Evolutionary conservation across 2,888 invertebrate species (phyloP), one percentile per base, ranked within the genome.

Genomic region (Drosophila birchii): DNA sequence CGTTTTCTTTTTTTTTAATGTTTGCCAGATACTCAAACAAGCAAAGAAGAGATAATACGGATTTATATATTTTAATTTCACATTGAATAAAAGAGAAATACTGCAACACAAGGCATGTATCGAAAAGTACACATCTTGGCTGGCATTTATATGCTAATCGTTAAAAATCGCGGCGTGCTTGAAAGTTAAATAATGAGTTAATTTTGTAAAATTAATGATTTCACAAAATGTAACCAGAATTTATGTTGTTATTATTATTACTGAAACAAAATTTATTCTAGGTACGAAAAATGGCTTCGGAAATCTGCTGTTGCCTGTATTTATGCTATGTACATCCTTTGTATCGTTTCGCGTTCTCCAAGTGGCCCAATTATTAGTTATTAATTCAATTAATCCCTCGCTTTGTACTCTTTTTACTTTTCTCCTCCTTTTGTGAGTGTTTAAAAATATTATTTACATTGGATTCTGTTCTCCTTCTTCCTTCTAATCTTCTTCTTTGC

Each of bases 351-450:
- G 55, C 70, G 61, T n/a, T 53, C 49, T 43, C 20, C 56, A 38
- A 29, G 44, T 56, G 49, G 45, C 53, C 54, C 32, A 64, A 61
- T 29, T 51, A 29, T 34, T 49, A 18, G 14, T 49, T 32, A 5
- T 45, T 56, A 36, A 63, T 73, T 80, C 71, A 79, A 84, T 79
- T 82, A 82, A 80, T 73, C 87, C 82, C 80, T 82, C 87, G 75
- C 70, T 85, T 85, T 85, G 84, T 85, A 85, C 84, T 85, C 77
- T 87, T 87, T 87, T 82, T 86, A 4, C 23, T 23, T 23, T 44
- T 43, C 51, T 56, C 29, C 53, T 57, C 16, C 29, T 34, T 63
- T 53, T 49, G 49, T 55, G 20, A 16, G 26, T 56, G n/a, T 32
- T 43, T 56, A 72, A 41, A 64, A 44, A 11, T 41, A 44, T 9